These are phyloP conservation scores for Enteromius viviparus DNA, from an alignment of 2,797 vertebrate species.

Conservation along the genomic window DNA sequence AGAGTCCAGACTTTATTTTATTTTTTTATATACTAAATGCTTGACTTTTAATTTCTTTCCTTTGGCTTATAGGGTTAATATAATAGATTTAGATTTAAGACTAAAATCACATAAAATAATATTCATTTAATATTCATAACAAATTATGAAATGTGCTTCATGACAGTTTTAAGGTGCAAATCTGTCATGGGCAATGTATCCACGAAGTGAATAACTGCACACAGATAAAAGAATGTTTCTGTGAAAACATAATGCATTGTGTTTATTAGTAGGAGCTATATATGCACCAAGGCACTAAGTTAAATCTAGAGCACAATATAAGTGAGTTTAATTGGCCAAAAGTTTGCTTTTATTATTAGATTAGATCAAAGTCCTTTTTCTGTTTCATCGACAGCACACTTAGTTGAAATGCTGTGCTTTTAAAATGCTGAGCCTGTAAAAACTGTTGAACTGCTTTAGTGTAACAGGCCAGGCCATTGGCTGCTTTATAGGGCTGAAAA, in stretches of 20 bases:
- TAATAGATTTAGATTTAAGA: too few relatives aligned
- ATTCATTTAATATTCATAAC: too few relatives aligned
- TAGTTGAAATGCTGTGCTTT: background rate
- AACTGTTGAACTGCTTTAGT: background rate
- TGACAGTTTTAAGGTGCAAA: background rate
- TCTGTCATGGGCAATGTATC: background rate
- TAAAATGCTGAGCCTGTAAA: background rate
- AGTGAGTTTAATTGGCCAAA: background rate
- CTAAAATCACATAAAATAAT: background rate
- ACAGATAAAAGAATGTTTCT: background rate
- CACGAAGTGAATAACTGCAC: background rate
- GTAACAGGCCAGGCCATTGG: background rate
- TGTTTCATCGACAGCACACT: background rate
- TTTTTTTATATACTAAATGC: too few relatives aligned
- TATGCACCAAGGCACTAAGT: background rate
- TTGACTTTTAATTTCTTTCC: too few relatives aligned
- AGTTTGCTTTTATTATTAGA: background rate
- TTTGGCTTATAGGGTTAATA: too few relatives aligned
- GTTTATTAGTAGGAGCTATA: background rate
- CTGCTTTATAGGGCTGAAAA: background rate
- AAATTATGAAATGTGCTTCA: background rate
- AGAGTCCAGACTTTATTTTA: too few relatives aligned
- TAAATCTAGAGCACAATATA: background rate
- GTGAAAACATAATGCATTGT: background rate
- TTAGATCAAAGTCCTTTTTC: background rate